Evolutionary conservation across 2,888 invertebrate species (phyloP).

Genomic region (Maniola hyperantus): DNA sequence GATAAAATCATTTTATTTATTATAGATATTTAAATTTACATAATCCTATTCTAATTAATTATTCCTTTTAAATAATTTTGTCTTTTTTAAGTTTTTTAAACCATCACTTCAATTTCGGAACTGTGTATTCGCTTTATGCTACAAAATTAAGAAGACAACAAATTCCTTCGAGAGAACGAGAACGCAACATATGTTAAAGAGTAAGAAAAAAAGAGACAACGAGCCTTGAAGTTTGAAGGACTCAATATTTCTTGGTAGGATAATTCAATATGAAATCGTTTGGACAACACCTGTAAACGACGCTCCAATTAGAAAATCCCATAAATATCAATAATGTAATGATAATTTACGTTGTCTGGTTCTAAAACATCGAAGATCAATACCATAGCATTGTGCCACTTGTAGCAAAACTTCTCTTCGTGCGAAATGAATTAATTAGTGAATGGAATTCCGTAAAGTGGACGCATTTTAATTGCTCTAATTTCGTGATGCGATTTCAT

Average conservation of each 20-base stretch:
- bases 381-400: conserved; percentile 17
- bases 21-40: too few relatives aligned
- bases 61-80: neutral
- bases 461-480: conserved; percentile 73
- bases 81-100: neutral
- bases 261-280: conserved; percentile 61
- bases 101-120: conserved; percentile 49
- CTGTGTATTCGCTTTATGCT: conserved; percentile 45
- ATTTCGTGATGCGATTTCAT: conserved; percentile 59
- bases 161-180: conserved; percentile 32
- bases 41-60: conserved; percentile 6
- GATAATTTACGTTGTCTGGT: conserved; percentile 51
- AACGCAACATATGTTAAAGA: neutral
- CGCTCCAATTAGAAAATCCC: conserved; percentile 61
- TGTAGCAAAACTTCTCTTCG: conserved; percentile 37
- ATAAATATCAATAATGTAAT: conserved; percentile 61
- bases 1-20: too few relatives aligned
- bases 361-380: conserved; percentile 16
- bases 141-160: conserved; percentile 40
- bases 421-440: conserved; percentile 41
- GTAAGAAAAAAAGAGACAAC: conserved; percentile 38
- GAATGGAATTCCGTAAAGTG: conserved; percentile 57
- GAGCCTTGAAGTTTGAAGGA: neutral
- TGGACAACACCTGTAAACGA: conserved; percentile 61
- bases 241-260: conserved; percentile 38